These are phyloP conservation scores for Semaprochilodus insignis DNA, from an alignment of 2,797 vertebrate species.

Conservation along the genomic window DNA sequence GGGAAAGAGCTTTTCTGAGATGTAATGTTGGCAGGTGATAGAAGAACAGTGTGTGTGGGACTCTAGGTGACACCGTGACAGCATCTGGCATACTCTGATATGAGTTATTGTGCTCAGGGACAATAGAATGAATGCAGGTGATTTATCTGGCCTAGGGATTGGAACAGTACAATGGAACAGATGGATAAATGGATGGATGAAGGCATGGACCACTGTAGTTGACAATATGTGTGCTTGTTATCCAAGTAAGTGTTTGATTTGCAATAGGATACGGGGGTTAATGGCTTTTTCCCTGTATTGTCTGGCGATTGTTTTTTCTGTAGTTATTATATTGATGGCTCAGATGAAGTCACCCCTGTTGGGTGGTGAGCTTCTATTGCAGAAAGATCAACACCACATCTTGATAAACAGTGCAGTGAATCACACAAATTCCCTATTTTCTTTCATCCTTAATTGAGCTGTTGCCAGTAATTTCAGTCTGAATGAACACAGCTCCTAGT, in stretches of 20 bases:
- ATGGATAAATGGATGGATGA: background rate
- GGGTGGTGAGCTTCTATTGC: background rate
- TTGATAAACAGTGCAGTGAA: background rate
- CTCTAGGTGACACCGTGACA: background rate
- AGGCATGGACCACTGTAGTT: background rate
- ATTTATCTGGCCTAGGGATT: constrained; percentile 6
- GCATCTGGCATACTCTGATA: background rate
- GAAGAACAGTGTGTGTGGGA: background rate
- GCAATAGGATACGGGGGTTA: background rate
- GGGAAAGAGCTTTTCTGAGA: background rate
- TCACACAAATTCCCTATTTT: background rate
- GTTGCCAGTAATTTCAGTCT: background rate
- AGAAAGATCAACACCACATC: background rate
- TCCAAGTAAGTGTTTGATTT: background rate
- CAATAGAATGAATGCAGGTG: background rate
- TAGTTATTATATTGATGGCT: background rate
- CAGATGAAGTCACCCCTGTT: background rate
- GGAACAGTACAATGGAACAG: background rate
- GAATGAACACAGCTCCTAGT: too few species aligned
- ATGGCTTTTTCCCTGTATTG: background rate
- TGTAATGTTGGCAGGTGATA: background rate
- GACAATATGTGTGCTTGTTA: background rate
- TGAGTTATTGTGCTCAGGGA: constrained; percentile 14
- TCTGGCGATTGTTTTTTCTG: background rate
- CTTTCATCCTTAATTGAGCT: too few species aligned